phyloP scores from a whole-genome alignment of 35 echinoderm and acorn worm species.

The Acanthaster planci region DNA sequence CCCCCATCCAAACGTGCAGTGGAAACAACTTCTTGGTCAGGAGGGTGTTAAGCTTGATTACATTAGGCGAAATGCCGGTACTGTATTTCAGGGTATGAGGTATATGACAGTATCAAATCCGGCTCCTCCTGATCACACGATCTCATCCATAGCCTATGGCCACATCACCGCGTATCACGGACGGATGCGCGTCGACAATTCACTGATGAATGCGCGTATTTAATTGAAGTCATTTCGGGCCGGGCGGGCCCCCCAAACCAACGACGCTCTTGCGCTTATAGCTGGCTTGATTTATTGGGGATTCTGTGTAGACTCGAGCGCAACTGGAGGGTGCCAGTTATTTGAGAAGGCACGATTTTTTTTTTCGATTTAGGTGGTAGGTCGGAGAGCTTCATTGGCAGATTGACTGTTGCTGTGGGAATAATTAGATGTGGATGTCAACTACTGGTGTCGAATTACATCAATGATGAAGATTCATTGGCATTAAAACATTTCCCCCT shows the following conservation, averaged over 20 bases:
- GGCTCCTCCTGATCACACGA: not conserved
- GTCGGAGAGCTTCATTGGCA: not conserved
- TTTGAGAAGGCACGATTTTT: not conserved
- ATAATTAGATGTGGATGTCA: too few species aligned
- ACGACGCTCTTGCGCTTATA: not conserved
- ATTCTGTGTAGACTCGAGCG: not conserved
- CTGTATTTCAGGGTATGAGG: not conserved
- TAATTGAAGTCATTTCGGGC: conserved; percentile 15
- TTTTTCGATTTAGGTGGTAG: not conserved
- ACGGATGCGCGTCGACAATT: not conserved
- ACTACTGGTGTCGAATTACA: too few species aligned
- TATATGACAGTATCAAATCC: conserved; percentile 12
- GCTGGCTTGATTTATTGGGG: conserved; percentile 1
- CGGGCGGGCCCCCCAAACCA: not conserved
- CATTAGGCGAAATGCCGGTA: not conserved
- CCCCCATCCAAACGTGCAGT: not conserved
- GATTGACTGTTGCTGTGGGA: not conserved
- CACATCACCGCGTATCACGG: not conserved
- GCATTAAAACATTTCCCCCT: too few species aligned
- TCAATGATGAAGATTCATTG: too few species aligned
- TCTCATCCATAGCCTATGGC: not conserved
- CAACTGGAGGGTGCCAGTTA: conserved; percentile 1
- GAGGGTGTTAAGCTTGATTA: conserved; percentile 15
- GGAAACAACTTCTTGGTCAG: not conserved
- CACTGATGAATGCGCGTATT: not conserved